Evolutionary conservation across 2,888 invertebrate genomes (phyloP).

Genomic region (Sisyra nigra): DNA sequence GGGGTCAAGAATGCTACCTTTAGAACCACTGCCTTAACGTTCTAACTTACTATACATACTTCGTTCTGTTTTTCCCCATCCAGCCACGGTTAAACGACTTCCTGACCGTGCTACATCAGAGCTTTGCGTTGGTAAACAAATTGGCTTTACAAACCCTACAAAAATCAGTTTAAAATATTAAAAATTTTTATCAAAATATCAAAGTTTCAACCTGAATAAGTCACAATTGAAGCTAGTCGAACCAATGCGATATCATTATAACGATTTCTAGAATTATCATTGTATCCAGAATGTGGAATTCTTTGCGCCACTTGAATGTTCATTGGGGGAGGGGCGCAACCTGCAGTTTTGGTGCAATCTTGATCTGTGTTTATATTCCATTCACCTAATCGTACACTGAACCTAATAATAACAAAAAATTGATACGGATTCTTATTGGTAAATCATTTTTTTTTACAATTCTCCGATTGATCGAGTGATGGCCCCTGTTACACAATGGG

Average conservation of each 20-base stretch:
- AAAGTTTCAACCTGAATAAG: constrained; percentile 3
- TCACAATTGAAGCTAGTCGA: background rate
- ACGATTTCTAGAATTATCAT: background rate
- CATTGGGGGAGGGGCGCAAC: constrained; percentile 3
- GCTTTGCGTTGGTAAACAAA: constrained; percentile 3
- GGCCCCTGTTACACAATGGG: constrained; percentile 32
- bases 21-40: no score
- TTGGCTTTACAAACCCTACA: constrained; percentile 5
- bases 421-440: no score
- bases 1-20: no score
- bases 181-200: background rate
- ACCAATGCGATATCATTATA: constrained; percentile 5
- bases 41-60: constrained; percentile 23
- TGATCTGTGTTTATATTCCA: background rate
- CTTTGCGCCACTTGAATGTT: background rate
- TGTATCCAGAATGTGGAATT: constrained; percentile 1
- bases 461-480: constrained; percentile 22
- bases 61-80: constrained; percentile 32
- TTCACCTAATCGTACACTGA: constrained; percentile 5
- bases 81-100: constrained; percentile 5
- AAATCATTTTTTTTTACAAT: constrained; percentile 34
- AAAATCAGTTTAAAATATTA: constrained; percentile 1
- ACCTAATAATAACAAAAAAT: constrained; percentile 2
- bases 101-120: constrained; percentile 2
- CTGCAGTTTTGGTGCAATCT: constrained; percentile 1